Base-by-base conservation (phyloP, 1,140 invertebrate genomes). In the Eubasilissa regina region DNA sequence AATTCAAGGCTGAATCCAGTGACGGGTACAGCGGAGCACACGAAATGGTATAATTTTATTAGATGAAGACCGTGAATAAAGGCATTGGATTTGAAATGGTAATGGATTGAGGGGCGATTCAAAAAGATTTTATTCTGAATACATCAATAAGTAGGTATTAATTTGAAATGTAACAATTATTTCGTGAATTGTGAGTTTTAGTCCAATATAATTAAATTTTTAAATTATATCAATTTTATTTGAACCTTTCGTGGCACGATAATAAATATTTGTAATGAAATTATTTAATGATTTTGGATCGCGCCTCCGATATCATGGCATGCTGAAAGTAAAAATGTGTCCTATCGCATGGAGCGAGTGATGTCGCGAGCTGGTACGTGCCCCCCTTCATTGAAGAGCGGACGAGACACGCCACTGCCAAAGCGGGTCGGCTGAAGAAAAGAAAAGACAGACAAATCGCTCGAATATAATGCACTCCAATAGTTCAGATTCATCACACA, bases 261-360 rank as follows among this genome's bases (percentile, higher is more conserved):
- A 13, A 13, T 12, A 3, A 51, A 8, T 13, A 51, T 12, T 4
- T 4, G 11, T 51, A 13, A 3, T 51, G 11, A 51, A 12, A 51
- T 12, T 4, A 51, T 3, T 13, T 3, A 15, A 51, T 51, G n/a
- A 48, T 48, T 51, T 70, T 25, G 48, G 66, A 70, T 70, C 51
- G 47, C 66, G 17, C 66, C 66, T 51, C 47, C 0, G 15, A 6
- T 15, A 48, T 51, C 66, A 13, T 48, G 66, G 66, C 66, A 70
- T 48, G 66, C 45, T 51, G 45, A 70, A 64, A 4, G 66, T 70
- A 70, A 70, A 70, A 70, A 70, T 70, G 12, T 70, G 66, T 70
- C 66, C 66, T 19, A 70, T 70, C 51, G 62, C 35, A 15, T 15
- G 66, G 45, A n/a, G 66, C 66, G 66, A 51, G 66, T 17, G 66